phyloP scores from a whole-genome alignment of 2,797 vertebrate species.

The Peromyscus aztecus region DNA sequence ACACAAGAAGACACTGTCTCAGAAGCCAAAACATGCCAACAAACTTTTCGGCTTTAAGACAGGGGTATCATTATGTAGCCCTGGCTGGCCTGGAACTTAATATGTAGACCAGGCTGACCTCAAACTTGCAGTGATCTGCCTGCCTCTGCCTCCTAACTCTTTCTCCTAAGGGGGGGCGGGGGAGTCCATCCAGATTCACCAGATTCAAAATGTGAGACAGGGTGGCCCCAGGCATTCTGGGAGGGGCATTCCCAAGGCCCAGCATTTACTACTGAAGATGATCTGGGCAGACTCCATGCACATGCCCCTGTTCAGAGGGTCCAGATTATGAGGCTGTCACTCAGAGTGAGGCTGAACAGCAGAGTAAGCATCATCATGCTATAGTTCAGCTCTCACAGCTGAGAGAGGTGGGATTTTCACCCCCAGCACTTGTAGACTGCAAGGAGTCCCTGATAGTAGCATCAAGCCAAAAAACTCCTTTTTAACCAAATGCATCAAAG shows the following conservation, averaged over 20 bases:
- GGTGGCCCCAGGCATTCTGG: not conserved
- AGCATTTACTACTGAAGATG: not conserved
- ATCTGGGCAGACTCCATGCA: not conserved
- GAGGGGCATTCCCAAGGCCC: not conserved
- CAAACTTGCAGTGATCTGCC: not conserved
- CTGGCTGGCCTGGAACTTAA: not conserved
- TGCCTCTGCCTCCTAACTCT: not conserved
- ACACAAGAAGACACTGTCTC: not conserved
- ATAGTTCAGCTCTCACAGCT: not conserved
- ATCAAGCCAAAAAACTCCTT: slow-evolving; percentile 44
- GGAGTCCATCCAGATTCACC: not conserved
- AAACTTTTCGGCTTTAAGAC: not conserved
- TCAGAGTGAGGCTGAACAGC: not conserved
- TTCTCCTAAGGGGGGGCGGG: too few species aligned
- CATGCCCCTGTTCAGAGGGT: not conserved
- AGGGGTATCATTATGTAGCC: not conserved
- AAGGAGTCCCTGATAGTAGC: not conserved
- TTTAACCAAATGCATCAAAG: not conserved
- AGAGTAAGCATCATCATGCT: not conserved
- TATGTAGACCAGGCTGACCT: not conserved
- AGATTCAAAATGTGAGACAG: not conserved
- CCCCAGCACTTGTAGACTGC: not conserved
- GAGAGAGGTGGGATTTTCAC: not conserved
- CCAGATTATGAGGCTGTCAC: not conserved
- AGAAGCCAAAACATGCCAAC: not conserved